Conservation (phyloP, 2,888 invertebrate species). For the Diabrotica balteata region DNA sequence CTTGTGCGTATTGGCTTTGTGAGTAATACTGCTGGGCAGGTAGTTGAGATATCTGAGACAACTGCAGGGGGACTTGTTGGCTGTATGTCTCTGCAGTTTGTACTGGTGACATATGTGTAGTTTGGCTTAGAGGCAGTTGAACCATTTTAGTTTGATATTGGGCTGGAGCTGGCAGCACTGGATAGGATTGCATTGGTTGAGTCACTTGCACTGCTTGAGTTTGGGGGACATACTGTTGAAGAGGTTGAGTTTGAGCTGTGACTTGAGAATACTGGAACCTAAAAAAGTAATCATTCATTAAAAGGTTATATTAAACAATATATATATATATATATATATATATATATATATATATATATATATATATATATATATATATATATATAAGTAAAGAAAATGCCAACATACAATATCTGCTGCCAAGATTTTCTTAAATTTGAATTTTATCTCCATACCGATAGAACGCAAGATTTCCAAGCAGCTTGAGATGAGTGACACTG, state of each 20-base stretch:
- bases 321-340: not conserved
- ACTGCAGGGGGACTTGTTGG: constrained; percentile 31
- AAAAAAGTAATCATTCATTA: not conserved
- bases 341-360: not conserved
- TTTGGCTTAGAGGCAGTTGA: constrained; percentile 27
- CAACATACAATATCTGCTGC: no score
- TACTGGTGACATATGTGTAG: constrained; percentile 34
- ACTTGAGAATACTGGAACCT: constrained; percentile 37
- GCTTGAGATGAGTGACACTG: no score
- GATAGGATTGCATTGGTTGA: constrained; percentile 21
- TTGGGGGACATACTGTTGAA: constrained; percentile 26
- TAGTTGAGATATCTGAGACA: constrained; percentile 49
- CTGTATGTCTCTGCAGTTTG: constrained; percentile 30
- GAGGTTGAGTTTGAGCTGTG: constrained; percentile 26
- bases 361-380: not conserved
- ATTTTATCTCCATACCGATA: no score
- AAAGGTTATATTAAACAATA: constrained; percentile 7
- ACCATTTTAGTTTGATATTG: constrained; percentile 32
- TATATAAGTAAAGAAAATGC: no score
- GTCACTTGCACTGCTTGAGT: constrained; percentile 14
- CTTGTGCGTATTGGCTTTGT: constrained; percentile 6
- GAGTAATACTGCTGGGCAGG: constrained; percentile 48
- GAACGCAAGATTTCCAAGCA: no score
- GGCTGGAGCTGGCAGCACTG: constrained; percentile 20
- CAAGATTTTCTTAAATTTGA: no score